A percentile compares a stretch with the other conserved stretches of the same genome.
Conservation (phyloP, 2,888 invertebrate genomes). For the Cerastis rubricosa region DNA sequence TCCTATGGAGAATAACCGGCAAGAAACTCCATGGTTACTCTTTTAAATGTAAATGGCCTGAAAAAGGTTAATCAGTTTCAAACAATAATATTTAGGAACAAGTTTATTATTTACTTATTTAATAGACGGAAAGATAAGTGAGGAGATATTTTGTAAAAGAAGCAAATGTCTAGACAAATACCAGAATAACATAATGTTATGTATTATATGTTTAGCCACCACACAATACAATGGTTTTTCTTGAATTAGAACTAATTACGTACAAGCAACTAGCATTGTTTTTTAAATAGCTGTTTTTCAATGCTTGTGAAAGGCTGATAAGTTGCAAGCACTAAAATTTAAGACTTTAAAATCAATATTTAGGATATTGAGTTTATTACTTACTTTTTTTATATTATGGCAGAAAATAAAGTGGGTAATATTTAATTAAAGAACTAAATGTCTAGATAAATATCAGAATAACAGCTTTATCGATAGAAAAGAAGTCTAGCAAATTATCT, state of each 20-base stretch:
- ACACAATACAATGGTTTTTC: neutral
- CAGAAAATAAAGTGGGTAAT: neutral
- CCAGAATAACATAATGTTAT: conserved; percentile 1
- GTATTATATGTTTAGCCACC: conserved; percentile 10
- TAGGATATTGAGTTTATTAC: neutral
- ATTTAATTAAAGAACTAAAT: neutral
- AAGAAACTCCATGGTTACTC: too few species aligned
- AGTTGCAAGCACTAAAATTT: neutral
- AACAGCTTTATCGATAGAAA: conserved; percentile 2
- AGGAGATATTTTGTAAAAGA: neutral
- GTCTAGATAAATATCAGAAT: neutral
- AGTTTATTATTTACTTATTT: conserved; percentile 1
- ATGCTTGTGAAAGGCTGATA: neutral
- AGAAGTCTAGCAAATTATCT: conserved; percentile 18
- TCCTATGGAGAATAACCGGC: too few species aligned
- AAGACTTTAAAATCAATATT: neutral
- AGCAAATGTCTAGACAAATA: too few species aligned
- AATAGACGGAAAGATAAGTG: neutral
- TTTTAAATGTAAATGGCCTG: too few species aligned
- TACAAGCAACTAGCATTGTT: neutral
- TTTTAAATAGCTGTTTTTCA: neutral
- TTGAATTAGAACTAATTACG: conserved; percentile 1
- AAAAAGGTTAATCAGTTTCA: neutral
- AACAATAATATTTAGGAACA: neutral
- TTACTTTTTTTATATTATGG: neutral